These are phyloP conservation scores for Platerodrilus igneus DNA, from an alignment of 2,888 invertebrate genomes.

Conservation along the genomic window DNA sequence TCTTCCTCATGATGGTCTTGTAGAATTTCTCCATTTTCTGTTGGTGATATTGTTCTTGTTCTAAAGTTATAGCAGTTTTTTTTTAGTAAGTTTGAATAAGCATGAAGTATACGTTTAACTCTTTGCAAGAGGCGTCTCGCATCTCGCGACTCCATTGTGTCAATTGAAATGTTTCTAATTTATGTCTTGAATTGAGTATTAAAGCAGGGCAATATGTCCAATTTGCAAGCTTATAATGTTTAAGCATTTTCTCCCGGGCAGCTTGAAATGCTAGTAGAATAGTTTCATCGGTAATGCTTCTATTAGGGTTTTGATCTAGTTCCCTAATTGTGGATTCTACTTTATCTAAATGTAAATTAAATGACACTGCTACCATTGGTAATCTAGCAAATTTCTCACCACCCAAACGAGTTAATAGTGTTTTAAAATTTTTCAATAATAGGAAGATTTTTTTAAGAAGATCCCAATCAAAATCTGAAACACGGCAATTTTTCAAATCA, in stretches of 20 bases:
- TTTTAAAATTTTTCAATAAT: too few relatives aligned
- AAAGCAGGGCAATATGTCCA: conserved; percentile 30
- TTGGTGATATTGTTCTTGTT: too few relatives aligned
- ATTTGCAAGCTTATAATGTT: conserved; percentile 30
- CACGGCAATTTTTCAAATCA: too few relatives aligned
- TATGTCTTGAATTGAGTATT: conserved; percentile 31
- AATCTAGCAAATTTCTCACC: conserved; percentile 29
- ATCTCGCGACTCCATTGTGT: conserved; percentile 24
- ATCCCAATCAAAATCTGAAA: too few relatives aligned
- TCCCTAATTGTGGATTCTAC: conserved; percentile 19
- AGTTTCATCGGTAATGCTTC: conserved; percentile 22
- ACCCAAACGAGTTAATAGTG: too few relatives aligned
- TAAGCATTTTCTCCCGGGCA: conserved; percentile 28
- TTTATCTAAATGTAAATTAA: conserved; percentile 29
- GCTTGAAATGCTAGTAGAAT: conserved; percentile 26
- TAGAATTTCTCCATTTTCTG: too few relatives aligned
- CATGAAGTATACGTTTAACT: too few relatives aligned
- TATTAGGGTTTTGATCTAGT: conserved; percentile 22
- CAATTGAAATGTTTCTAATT: conserved; percentile 27
- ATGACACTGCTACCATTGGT: conserved; percentile 21
- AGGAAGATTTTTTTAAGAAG: too few relatives aligned
- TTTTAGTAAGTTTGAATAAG: too few relatives aligned
- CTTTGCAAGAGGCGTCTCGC: too few relatives aligned
- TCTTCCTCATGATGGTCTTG: too few relatives aligned
- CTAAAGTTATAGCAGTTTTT: too few relatives aligned